Evolutionary conservation across 2,113 vertebrate genomes (phyloP).

Genomic region (Romanogobio albipinnatus): DNA sequence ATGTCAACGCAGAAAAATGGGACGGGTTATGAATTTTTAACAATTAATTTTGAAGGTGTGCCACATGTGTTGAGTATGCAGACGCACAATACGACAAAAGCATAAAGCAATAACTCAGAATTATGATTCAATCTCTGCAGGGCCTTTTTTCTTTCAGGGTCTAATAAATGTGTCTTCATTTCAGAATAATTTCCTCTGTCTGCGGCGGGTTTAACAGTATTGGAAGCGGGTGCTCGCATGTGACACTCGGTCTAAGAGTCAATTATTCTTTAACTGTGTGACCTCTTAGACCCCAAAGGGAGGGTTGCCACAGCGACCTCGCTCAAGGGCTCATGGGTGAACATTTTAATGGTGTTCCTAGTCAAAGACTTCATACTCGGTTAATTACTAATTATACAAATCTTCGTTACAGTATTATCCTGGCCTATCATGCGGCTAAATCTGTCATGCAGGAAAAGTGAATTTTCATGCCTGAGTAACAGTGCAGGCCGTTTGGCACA

Average conservation of each 20-base stretch:
- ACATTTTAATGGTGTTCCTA: slow-evolving; percentile 37
- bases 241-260: slow-evolving; percentile 27
- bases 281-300: slow-evolving; percentile 17
- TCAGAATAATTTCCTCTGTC: neutral
- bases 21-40: slow-evolving; percentile 31
- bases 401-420: slow-evolving; percentile 35
- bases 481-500: slow-evolving; percentile 45
- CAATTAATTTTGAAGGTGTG: slow-evolving; percentile 28
- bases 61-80: slow-evolving; percentile 2
- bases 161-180: slow-evolving; percentile 43
- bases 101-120: slow-evolving; percentile 24
- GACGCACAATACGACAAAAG: slow-evolving; percentile 1
- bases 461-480: slow-evolving; percentile 17
- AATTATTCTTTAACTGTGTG: slow-evolving; percentile 22
- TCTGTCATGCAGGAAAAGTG: slow-evolving; percentile 8
- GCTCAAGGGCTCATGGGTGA: slow-evolving; percentile 22
- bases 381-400: slow-evolving; percentile 52
- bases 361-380: slow-evolving; percentile 25
- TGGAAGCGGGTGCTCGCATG: slow-evolving; percentile 11
- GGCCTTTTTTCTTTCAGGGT: neutral
- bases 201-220: slow-evolving; percentile 21
- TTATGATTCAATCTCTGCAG: slow-evolving; percentile 16
- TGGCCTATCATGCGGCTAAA: slow-evolving; percentile 37
- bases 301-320: slow-evolving; percentile 39
- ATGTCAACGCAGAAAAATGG: slow-evolving; percentile 1